Conservation (phyloP, 1,140 invertebrate species). For the Caenorhabditis brenneri region DNA sequence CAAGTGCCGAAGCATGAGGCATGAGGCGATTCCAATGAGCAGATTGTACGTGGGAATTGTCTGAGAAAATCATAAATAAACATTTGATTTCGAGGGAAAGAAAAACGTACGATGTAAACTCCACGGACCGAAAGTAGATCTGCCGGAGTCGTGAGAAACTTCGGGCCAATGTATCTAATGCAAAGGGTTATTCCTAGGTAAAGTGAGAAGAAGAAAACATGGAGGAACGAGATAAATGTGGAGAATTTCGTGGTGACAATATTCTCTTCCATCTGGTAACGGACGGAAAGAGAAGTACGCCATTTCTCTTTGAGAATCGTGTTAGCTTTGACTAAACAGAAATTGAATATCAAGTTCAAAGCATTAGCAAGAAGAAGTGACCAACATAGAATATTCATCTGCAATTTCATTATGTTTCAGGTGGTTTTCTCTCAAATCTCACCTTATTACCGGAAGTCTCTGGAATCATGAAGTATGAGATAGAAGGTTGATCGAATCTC, state of each 20-base stretch:
- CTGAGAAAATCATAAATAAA: not conserved
- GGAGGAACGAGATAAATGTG: not conserved
- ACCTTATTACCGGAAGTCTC: not conserved
- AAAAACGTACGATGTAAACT: not conserved
- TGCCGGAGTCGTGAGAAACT: not conserved
- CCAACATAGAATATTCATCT: not conserved
- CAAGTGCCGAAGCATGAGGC: not conserved
- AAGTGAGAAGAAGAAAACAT: not conserved
- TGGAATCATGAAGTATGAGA: not conserved
- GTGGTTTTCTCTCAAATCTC: not conserved
- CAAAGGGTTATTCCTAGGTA: not conserved
- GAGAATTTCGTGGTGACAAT: not conserved
- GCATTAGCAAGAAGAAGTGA: not conserved
- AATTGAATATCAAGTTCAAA: not conserved
- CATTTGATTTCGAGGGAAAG: not conserved
- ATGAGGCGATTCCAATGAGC: not conserved
- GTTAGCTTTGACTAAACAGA: not conserved
- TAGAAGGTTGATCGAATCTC: not conserved
- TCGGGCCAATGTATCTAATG: not conserved
- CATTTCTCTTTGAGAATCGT: not conserved
- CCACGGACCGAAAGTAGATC: not conserved
- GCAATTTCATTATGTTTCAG: not conserved
- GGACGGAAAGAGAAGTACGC: not conserved
- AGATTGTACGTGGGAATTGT: constrained; percentile 10
- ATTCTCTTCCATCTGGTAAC: constrained; percentile 24